Conservation (phyloP, 2,113 vertebrate species). For the Calidris pugnax region DNA sequence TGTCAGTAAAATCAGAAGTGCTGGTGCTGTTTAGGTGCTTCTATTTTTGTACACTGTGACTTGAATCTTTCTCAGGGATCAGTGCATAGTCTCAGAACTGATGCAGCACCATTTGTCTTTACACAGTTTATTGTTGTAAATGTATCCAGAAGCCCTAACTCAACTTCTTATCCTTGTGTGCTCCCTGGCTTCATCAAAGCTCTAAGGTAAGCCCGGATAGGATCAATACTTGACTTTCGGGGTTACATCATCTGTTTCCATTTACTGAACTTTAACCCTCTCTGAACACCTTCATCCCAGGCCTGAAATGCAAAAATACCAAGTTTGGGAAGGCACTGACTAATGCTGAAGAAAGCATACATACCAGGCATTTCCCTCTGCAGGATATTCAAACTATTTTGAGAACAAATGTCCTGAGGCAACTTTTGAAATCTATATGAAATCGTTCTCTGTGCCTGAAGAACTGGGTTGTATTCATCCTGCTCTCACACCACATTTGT, state of each 20-base stretch:
- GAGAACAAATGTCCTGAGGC: not conserved
- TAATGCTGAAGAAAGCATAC: not conserved
- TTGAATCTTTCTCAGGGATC: not conserved
- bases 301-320: not conserved
- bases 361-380: not conserved
- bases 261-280: not conserved
- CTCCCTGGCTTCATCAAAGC: not conserved
- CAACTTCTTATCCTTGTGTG: not conserved
- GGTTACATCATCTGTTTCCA: not conserved
- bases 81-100: not conserved
- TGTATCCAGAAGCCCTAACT: not conserved
- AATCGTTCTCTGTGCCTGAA: not conserved
- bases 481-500: not conserved
- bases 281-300: not conserved
- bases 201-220: not conserved
- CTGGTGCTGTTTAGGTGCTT: not conserved
- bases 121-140: not conserved
- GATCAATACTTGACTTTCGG: not conserved
- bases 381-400: not conserved
- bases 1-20: not conserved
- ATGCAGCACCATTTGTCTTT: not conserved
- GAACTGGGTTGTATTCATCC: not conserved
- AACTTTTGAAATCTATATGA: not conserved
- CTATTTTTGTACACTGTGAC: not conserved
- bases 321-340: not conserved